phyloP scores from a whole-genome alignment of 2,113 vertebrate genomes.

The Amazona guildingii region DNA sequence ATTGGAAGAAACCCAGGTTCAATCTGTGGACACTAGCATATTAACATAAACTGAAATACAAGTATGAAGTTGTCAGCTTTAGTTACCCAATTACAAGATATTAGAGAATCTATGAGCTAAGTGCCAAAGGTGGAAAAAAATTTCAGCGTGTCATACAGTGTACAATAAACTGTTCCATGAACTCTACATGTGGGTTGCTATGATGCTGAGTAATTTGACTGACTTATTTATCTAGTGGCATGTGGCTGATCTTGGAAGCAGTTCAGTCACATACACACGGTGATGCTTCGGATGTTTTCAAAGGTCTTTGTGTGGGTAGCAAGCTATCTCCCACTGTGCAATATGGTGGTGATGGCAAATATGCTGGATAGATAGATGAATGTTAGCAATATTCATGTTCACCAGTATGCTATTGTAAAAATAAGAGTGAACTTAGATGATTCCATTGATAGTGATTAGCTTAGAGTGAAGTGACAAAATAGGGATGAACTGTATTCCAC shows the following conservation, averaged over 20 bases:
- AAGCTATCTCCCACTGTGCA: not conserved
- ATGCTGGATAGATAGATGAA: not conserved
- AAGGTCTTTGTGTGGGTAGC: not conserved
- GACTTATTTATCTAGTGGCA: not conserved
- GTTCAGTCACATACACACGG: not conserved
- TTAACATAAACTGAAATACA: not conserved
- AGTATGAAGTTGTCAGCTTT: not conserved
- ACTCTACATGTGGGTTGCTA: rapidly evolving
- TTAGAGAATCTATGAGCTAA: not conserved
- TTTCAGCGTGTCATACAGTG: not conserved
- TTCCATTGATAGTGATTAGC: too few species aligned
- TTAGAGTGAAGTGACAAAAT: not conserved
- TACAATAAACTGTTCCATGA: not conserved
- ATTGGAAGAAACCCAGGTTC: not conserved
- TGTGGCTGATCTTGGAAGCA: not conserved
- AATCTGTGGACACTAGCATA: not conserved
- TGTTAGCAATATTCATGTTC: not conserved
- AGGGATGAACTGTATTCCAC: not conserved
- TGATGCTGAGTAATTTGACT: not conserved
- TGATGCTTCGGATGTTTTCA: not conserved
- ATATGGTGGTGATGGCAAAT: not conserved
- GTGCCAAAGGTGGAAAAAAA: not conserved
- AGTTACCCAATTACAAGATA: not conserved
- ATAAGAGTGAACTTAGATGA: not conserved
- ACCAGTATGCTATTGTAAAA: not conserved